Evolutionary conservation across 2,797 vertebrate genomes (phyloP).

Genomic region (Amazona ochrocephala): DNA sequence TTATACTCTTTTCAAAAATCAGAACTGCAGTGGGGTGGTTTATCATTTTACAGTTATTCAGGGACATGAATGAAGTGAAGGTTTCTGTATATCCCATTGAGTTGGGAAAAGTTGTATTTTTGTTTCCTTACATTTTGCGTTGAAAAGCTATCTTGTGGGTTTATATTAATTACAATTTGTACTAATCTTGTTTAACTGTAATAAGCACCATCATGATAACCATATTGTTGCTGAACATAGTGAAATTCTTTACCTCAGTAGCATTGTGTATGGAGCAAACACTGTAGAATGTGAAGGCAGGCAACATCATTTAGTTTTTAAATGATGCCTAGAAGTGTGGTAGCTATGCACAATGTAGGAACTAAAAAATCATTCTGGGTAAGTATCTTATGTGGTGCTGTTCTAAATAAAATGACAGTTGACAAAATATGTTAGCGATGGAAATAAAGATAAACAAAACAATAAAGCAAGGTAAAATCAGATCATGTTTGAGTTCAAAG

Average conservation of each 20-base stretch:
- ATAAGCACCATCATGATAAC: not conserved
- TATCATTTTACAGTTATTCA: not conserved
- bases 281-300: not conserved
- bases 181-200: not conserved
- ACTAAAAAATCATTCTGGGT: not conserved
- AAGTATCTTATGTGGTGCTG: not conserved
- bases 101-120: not conserved
- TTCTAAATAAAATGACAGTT: not conserved
- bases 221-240: not conserved
- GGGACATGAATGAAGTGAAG: not conserved
- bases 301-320: not conserved
- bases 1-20: not conserved
- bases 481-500: not conserved
- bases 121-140: not conserved
- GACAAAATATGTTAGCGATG: not conserved
- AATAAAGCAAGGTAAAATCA: not conserved
- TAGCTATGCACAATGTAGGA: not conserved
- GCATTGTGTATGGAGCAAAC: not conserved
- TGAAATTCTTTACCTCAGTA: not conserved
- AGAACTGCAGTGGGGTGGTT: not conserved
- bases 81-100: not conserved
- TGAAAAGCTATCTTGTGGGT: not conserved
- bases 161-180: not conserved
- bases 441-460: not conserved
- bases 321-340: not conserved